A percentile compares a stretch with the other conserved stretches of the same genome.
These are phyloP conservation scores for Semnornis frantzii DNA, from an alignment of 2,113 vertebrate genomes.

Conservation along the genomic window DNA sequence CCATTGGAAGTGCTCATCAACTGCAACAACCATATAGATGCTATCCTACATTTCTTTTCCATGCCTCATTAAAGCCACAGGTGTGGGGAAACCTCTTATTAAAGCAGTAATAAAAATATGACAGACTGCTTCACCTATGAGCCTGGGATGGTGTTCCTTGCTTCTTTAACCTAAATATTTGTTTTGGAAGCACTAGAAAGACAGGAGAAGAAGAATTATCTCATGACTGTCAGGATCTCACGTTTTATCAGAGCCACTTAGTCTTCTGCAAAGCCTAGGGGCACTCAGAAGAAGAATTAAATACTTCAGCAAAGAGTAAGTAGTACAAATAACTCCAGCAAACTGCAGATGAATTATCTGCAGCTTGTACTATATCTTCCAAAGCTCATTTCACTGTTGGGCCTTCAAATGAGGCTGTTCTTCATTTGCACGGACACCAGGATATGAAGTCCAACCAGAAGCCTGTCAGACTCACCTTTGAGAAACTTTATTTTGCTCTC, in stretches of 20 bases:
- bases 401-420: not conserved
- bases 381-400: not conserved
- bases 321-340: not conserved
- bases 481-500: not conserved
- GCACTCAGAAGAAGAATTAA: not conserved
- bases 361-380: not conserved
- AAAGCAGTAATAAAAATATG: constrained; percentile 31
- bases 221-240: constrained; percentile 52
- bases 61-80: constrained; percentile 41
- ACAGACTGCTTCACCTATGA: constrained; percentile 8
- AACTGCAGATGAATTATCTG: not conserved
- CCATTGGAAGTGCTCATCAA: not conserved
- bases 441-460: not conserved
- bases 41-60: not conserved
- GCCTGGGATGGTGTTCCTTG: not conserved
- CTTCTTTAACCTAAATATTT: constrained; percentile 60
- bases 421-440: not conserved
- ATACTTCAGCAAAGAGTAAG: not conserved
- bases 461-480: not conserved
- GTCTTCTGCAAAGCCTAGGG: constrained; percentile 4
- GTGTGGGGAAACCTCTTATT: not conserved
- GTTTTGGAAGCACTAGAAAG: constrained; percentile 41
- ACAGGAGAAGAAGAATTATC: constrained; percentile 23
- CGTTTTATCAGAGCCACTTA: constrained; percentile 36
- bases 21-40: not conserved